These are phyloP conservation scores for Diplodus puntazzo DNA, from an alignment of 2,797 vertebrate genomes.

Conservation along the genomic window DNA sequence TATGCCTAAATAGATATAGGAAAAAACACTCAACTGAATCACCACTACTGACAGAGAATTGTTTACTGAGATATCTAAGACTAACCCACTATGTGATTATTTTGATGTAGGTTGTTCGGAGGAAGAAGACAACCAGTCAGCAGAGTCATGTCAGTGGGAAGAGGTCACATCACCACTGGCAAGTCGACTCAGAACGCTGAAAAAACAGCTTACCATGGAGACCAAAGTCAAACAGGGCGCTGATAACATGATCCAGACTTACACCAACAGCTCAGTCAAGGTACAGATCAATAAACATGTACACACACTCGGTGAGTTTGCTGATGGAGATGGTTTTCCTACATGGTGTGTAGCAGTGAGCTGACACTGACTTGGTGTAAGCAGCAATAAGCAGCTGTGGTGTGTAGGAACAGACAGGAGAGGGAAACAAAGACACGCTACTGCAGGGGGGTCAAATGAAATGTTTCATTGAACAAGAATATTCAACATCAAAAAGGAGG, in stretches of 20 bases:
- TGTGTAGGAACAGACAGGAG: neutral
- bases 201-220: slow-evolving; percentile 94
- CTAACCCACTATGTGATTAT: neutral
- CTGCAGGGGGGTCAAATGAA: no score
- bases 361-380: neutral
- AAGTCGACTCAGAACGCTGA: slow-evolving; percentile 87
- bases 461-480: no score
- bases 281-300: slow-evolving; percentile 66
- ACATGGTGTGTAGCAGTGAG: neutral
- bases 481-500: no score
- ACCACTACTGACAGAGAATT: neutral
- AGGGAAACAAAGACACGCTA: neutral
- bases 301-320: neutral
- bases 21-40: no score
- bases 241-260: slow-evolving; percentile 95
- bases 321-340: neutral
- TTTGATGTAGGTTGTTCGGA: slow-evolving; percentile 35
- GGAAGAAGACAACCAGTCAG: slow-evolving; percentile 77
- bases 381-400: neutral
- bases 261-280: slow-evolving; percentile 87
- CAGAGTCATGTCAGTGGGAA: slow-evolving; percentile 84
- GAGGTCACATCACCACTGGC: slow-evolving; percentile 83
- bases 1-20: no score
- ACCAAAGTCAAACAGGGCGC: slow-evolving; percentile 96
- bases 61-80: neutral